Percentiles rank a stretch among this genome's conserved stretches.
phyloP scores from a whole-genome alignment of 2,113 vertebrate genomes.

The Pseudonaja textilis region DNA sequence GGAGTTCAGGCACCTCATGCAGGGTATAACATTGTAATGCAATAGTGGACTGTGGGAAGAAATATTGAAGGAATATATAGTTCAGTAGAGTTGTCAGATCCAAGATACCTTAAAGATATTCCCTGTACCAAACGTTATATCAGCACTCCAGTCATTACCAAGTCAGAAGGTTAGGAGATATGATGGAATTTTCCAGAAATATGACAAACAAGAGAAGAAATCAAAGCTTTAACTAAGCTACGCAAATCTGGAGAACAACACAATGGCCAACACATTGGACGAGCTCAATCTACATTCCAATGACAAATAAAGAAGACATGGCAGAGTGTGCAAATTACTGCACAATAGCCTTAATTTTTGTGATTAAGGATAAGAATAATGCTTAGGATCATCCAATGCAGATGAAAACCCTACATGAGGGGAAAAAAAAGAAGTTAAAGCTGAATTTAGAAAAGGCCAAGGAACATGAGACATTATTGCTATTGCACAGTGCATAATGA shows the following conservation, averaged over 20 bases:
- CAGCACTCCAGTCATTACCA: background rate
- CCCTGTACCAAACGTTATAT: background rate
- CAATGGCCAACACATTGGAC: background rate
- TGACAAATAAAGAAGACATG: background rate
- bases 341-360: background rate
- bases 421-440: background rate
- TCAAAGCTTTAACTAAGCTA: background rate
- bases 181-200: background rate
- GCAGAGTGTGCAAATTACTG: background rate
- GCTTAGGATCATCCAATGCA: background rate
- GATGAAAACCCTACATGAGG: background rate
- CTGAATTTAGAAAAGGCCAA: background rate
- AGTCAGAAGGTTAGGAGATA: background rate
- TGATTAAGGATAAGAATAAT: background rate
- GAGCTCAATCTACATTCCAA: background rate
- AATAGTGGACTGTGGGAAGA: background rate
- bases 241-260: background rate
- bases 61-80: background rate
- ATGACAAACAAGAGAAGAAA: background rate
- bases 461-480: background rate
- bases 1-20: background rate
- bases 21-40: background rate
- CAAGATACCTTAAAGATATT: background rate
- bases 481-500: background rate
- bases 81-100: background rate